A percentile compares a stretch with the other conserved stretches of the same genome.
These are phyloP conservation scores for Eupeodes luniger DNA, from an alignment of 2,888 invertebrate species.

Conservation along the genomic window DNA sequence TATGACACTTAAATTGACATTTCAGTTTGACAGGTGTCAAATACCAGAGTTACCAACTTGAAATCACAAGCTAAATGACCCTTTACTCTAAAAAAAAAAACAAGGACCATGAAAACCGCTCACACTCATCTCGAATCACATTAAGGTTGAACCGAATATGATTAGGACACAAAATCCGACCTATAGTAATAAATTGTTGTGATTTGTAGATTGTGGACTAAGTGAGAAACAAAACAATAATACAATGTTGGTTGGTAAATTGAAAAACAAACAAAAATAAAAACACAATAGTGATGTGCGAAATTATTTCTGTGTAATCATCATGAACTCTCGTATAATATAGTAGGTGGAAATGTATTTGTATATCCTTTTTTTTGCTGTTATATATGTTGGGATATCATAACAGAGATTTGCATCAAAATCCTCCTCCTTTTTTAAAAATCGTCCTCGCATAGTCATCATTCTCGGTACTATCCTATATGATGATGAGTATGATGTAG, in stretches of 20 bases:
- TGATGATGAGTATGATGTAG: background rate
- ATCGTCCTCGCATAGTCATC: background rate
- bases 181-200: background rate
- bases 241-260: background rate
- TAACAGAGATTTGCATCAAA: conserved; percentile 7
- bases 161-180: background rate
- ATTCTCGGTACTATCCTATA: background rate
- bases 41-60: too few species aligned
- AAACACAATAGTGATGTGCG: background rate
- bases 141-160: background rate
- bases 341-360: background rate
- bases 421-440: background rate
- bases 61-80: too few species aligned
- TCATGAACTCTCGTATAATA: background rate
- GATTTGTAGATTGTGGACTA: background rate
- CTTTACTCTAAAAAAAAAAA: too few species aligned
- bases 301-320: conserved; percentile 22
- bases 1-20: too few species aligned
- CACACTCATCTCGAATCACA: too few species aligned
- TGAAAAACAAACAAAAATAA: conserved; percentile 29
- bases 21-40: too few species aligned
- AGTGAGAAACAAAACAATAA: background rate
- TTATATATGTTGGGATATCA: background rate
- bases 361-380: background rate
- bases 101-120: too few species aligned